Evolutionary conservation across 2,113 vertebrate genomes (phyloP), one percentile per base, ranked within the genome.

Genomic region (Centropus bengalensis): DNA sequence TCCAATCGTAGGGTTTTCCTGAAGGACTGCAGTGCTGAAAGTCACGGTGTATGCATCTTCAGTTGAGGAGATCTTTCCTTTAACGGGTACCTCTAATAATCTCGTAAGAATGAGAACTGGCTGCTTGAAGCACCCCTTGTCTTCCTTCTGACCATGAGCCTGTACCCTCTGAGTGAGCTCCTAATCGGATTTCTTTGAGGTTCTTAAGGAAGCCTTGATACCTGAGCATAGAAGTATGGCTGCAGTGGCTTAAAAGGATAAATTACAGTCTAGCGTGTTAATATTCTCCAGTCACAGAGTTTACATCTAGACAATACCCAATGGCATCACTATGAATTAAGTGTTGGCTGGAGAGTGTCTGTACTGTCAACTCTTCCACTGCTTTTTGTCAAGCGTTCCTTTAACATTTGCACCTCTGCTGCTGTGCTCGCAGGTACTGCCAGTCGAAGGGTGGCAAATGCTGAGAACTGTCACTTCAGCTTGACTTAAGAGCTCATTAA

Each of bases 21-120:
- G 12, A 51, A 86, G 56, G 21, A 26, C 51, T 70, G 52, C 19
- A 26, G 76, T 60, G 59, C 82, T 88, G 55, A 38, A 93, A 93
- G 89, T 74, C 45, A 16, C 12, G 89, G 85, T 28, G 63, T 85
- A 15, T 36, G 12, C 23, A 8, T 88, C 52, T 93, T 16, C 55
- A 91, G 18, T 13, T 59, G 71, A 82, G 79, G 79, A 67, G 79
- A 79, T 78, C 96, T 88, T 95, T 94, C 93, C 93, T 93, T 90
- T 82, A 93, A 88, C 59, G 93, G 79, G 52, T 63, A 49, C 36
- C 32, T 82, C 30, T 59, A 40, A 73, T 92, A 89, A 83, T 89
- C 78, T 87, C 86, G 85, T 47, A 74, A 91, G 88, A 80, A 49
- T 78, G 82, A 93, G 67, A 94, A 33, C 45, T 75, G 74, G 47